Conservation (phyloP, 2,113 vertebrate genomes). For the Apus apus region DNA sequence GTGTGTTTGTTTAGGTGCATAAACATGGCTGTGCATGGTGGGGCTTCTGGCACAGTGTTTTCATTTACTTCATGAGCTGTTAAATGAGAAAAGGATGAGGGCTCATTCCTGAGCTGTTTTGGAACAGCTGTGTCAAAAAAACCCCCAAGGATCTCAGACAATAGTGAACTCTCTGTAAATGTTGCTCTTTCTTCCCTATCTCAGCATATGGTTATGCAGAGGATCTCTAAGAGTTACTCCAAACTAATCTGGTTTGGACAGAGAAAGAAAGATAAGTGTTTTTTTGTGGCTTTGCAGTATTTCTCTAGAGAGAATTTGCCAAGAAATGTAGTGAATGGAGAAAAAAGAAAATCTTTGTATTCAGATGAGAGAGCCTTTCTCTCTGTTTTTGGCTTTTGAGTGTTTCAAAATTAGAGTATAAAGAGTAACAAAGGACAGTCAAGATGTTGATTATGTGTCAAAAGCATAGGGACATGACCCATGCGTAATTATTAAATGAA, state of each 20-base stretch:
- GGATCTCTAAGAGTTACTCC: background rate
- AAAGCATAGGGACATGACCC: background rate
- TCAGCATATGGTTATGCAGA: background rate
- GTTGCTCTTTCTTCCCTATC: background rate
- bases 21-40: background rate
- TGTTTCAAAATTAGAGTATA: background rate
- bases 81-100: slow-evolving; percentile 6
- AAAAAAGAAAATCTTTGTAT: background rate
- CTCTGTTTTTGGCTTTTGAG: background rate
- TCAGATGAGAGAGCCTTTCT: background rate
- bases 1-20: slow-evolving; percentile 51
- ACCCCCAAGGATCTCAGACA: background rate
- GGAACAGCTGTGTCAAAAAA: slow-evolving; percentile 19
- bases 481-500: background rate
- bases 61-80: slow-evolving; percentile 5
- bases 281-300: background rate
- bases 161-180: background rate
- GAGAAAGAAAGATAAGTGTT: background rate
- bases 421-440: background rate
- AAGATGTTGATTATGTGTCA: background rate
- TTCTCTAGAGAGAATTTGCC: background rate
- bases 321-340: background rate
- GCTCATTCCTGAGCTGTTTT: slow-evolving; percentile 2
- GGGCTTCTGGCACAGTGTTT: background rate
- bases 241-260: background rate